Conservation (phyloP, 2,888 invertebrate species). For the Luperina testacea region DNA sequence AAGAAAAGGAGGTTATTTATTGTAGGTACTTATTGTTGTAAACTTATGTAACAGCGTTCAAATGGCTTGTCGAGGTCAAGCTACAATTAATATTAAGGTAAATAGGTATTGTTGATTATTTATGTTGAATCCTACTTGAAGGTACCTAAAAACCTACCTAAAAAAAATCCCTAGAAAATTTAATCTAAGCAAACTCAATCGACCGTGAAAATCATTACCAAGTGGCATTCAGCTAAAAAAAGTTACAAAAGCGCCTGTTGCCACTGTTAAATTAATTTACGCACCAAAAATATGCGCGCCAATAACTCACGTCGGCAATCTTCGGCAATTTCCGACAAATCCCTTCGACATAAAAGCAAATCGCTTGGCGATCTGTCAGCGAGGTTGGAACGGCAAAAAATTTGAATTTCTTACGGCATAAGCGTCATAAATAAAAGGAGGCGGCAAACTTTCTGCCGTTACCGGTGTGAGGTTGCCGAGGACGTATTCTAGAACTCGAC, state of each 20-base stretch:
- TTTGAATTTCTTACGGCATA: constrained; percentile 80
- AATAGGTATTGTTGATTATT: neutral
- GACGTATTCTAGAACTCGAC: constrained; percentile 73
- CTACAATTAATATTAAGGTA: neutral
- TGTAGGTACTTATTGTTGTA: neutral
- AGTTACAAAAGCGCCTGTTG: neutral
- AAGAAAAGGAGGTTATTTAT: neutral
- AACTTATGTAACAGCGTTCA: neutral
- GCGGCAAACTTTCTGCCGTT: constrained; percentile 78
- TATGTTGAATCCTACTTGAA: neutral
- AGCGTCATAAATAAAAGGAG: constrained; percentile 81
- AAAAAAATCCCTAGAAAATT: neutral
- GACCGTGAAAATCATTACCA: neutral
- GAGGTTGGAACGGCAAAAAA: constrained; percentile 68
- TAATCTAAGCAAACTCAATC: neutral
- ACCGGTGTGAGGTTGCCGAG: constrained; percentile 67
- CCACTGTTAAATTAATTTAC: constrained; percentile 39
- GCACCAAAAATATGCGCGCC: constrained; percentile 33
- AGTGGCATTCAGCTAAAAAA: neutral
- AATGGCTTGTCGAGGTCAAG: neutral
- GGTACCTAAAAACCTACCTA: neutral
- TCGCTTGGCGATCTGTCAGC: constrained; percentile 68
- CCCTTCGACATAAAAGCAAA: constrained; percentile 60
- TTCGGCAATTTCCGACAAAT: constrained; percentile 50
- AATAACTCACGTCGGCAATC: constrained; percentile 49